Evolutionary conservation across 2,113 vertebrate genomes (phyloP).

Genomic region (Phoxinus phoxinus): DNA sequence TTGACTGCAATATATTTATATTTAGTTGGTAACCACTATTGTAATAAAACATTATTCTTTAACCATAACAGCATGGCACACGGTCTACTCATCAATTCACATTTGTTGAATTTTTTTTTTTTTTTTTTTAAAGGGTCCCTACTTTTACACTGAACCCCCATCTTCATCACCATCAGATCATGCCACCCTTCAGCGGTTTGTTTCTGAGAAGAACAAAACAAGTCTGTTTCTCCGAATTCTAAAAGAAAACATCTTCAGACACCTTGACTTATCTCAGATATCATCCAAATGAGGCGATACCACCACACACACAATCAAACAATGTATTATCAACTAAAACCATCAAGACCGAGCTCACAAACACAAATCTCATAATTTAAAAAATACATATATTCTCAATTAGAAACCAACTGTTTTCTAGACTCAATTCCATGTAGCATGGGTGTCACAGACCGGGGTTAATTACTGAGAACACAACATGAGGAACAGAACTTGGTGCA

Average conservation of each 20-base stretch:
- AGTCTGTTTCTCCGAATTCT: constrained; percentile 20
- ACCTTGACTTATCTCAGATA: not conserved
- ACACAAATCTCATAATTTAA: not conserved
- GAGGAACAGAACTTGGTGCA: constrained; percentile 52
- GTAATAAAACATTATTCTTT: not conserved
- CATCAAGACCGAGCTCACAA: not conserved
- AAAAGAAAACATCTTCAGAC: not conserved
- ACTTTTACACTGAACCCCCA: not conserved
- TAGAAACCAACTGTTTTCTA: not conserved
- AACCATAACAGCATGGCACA: not conserved
- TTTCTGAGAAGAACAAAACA: constrained; percentile 39
- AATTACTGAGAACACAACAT: constrained; percentile 43
- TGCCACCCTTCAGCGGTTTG: not conserved
- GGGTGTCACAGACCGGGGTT: constrained; percentile 4
- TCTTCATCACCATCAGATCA: not conserved
- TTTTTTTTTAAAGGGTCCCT: not conserved
- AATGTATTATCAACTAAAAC: not conserved
- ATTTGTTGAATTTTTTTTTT: no score
- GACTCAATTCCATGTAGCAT: not conserved
- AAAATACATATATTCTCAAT: not conserved
- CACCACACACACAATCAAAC: not conserved
- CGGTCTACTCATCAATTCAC: not conserved
- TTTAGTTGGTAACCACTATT: not conserved
- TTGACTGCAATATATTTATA: not conserved
- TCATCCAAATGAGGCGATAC: not conserved